Percentiles rank a stretch among this genome's conserved stretches.
phyloP scores from a whole-genome alignment of 1,140 invertebrate species.

The Diorhabda elongata region DNA sequence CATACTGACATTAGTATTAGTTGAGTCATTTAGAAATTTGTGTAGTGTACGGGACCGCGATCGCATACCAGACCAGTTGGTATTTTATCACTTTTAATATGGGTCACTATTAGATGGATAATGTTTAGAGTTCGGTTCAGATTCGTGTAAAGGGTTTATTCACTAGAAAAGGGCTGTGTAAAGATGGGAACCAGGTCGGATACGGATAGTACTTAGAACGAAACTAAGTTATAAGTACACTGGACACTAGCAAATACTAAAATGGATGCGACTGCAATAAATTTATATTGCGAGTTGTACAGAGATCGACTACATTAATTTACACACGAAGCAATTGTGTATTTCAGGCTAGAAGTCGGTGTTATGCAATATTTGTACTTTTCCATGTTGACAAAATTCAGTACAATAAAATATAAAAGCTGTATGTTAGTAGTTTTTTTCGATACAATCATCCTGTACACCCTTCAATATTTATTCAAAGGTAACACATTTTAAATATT shows the following conservation, averaged over 20 bases:
- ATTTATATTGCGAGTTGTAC: conserved; percentile 22
- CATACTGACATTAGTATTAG: conserved; percentile 42
- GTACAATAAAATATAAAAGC: conserved; percentile 50
- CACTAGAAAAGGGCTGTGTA: conserved; percentile 36
- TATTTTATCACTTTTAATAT: conserved; percentile 29
- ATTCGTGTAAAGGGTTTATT: conserved; percentile 32
- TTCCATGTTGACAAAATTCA: conserved; percentile 51
- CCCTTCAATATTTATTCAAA: no score
- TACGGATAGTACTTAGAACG: conserved; percentile 33
- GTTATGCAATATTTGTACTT: conserved; percentile 52
- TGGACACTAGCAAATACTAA: conserved; percentile 40
- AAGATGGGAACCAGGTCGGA: conserved; percentile 42
- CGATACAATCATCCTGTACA: no score
- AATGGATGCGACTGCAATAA: conserved; percentile 28
- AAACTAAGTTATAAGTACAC: conserved; percentile 37
- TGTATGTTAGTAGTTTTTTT: conserved; percentile 11
- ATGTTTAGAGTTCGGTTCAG: conserved; percentile 32
- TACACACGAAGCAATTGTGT: conserved; percentile 43
- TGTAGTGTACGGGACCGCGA: conserved; percentile 30
- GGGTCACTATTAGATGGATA: conserved; percentile 22
- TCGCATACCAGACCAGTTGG: conserved; percentile 28
- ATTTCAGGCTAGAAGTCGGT: conserved; percentile 47
- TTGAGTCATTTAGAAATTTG: conserved; percentile 42
- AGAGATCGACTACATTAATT: conserved; percentile 18
- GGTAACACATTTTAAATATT: no score